Conservation (phyloP, 2,888 invertebrate genomes). For the Trissolcus brochymenae region DNA sequence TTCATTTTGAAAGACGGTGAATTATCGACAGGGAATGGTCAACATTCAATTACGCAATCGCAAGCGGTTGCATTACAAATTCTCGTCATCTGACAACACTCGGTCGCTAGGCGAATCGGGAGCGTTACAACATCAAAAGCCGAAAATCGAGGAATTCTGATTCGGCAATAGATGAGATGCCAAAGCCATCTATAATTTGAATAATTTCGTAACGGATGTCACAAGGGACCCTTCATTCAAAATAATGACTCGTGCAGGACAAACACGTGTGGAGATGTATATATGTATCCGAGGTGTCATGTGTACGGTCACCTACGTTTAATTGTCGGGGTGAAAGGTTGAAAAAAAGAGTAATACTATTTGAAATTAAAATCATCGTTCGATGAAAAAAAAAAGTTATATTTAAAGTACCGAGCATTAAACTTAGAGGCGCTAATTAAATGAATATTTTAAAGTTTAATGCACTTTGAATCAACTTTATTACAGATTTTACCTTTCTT, state of each 20-base stretch:
- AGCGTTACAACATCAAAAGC: constrained; percentile 35
- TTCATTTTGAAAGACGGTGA: constrained; percentile 40
- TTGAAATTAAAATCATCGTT: constrained; percentile 17
- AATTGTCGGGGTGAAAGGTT: constrained; percentile 4
- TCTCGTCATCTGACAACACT: constrained; percentile 28
- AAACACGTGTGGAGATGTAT: constrained; percentile 21
- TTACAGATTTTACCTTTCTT: not conserved
- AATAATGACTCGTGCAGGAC: constrained; percentile 45
- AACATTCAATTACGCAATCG: constrained; percentile 42
- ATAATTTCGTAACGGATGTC: constrained; percentile 40
- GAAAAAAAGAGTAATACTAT: constrained; percentile 5
- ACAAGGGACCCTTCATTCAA: constrained; percentile 46
- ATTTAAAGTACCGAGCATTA: not conserved
- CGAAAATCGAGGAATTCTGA: constrained; percentile 38
- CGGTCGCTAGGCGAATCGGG: constrained; percentile 7
- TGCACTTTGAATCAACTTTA: too few relatives aligned
- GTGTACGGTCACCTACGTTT: constrained; percentile 19
- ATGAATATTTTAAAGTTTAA: not conserved
- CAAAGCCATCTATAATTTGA: constrained; percentile 49
- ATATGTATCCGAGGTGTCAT: constrained; percentile 14
- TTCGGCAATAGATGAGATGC: constrained; percentile 37
- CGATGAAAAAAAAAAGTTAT: not conserved
- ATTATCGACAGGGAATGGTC: constrained; percentile 29
- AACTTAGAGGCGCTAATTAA: constrained; percentile 6
- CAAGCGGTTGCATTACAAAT: constrained; percentile 32